phyloP scores from a whole-genome alignment of 2,888 invertebrate species.

The Lasioglossum marginatum region DNA sequence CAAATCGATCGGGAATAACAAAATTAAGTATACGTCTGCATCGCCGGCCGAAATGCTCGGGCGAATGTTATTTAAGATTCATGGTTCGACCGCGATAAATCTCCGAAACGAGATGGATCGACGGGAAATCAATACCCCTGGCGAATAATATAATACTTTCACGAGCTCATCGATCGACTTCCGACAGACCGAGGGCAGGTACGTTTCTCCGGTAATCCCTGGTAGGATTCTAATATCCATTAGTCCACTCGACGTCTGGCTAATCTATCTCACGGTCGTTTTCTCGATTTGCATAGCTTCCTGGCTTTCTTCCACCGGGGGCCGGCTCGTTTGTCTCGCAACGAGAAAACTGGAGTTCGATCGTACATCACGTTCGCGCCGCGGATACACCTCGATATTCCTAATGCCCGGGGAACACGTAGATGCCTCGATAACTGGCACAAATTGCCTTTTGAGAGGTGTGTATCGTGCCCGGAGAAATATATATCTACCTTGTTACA shows the following conservation, averaged over 20 bases:
- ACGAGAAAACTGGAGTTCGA: slow-evolving; percentile 62
- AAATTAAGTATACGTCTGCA: neutral
- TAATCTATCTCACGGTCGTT: slow-evolving; percentile 67
- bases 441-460: slow-evolving; percentile 54
- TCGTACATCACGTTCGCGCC: slow-evolving; percentile 60
- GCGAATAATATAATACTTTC: slow-evolving; percentile 14
- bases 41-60: neutral
- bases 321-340: slow-evolving; percentile 55
- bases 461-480: slow-evolving; percentile 17
- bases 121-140: neutral
- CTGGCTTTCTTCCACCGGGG: slow-evolving; percentile 61
- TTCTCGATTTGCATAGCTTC: slow-evolving; percentile 69
- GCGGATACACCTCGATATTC: slow-evolving; percentile 39
- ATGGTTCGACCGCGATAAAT: slow-evolving; percentile 2
- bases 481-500: slow-evolving; percentile 34
- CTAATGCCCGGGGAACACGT: slow-evolving; percentile 52
- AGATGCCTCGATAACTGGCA: slow-evolving; percentile 61
- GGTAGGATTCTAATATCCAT: slow-evolving; percentile 69
- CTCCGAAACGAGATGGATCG: neutral
- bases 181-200: slow-evolving; percentile 12
- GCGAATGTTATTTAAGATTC: slow-evolving; percentile 2
- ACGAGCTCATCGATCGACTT: slow-evolving; percentile 35
- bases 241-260: slow-evolving; percentile 67
- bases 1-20: neutral
- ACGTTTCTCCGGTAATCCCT: slow-evolving; percentile 50